Conservation (phyloP, 2,888 invertebrate genomes). For the Hydropsyche betteni region DNA sequence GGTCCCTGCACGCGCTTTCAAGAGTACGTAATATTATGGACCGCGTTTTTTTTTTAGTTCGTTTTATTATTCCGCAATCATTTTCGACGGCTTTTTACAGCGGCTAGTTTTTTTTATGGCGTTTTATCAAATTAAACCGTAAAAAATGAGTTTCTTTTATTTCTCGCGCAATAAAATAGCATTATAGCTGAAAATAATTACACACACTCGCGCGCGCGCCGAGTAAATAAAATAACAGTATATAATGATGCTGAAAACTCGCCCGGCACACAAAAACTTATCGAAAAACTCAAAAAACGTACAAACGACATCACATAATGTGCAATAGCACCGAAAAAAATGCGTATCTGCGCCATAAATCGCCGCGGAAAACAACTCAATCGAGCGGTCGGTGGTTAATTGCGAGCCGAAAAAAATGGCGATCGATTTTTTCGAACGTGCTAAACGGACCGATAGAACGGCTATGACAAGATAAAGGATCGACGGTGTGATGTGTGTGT, state of each 20-base stretch:
- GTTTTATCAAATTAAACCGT: constrained; percentile 43
- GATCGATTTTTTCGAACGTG: constrained; percentile 16
- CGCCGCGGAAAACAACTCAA: too few relatives aligned
- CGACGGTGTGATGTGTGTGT: not conserved
- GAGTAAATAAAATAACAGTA: constrained; percentile 32
- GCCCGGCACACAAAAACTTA: not conserved
- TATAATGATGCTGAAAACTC: constrained; percentile 9
- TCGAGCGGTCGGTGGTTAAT: too few relatives aligned
- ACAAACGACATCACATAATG: too few relatives aligned
- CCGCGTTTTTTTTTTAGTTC: not conserved
- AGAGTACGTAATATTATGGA: constrained; percentile 18
- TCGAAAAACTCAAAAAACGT: not conserved
- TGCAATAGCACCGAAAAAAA: too few relatives aligned
- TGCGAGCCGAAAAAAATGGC: not conserved
- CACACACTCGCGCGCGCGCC: constrained; percentile 20
- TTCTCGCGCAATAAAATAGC: constrained; percentile 32
- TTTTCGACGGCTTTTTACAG: constrained; percentile 36
- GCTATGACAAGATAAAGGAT: constrained; percentile 23
- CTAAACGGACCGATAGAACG: constrained; percentile 11
- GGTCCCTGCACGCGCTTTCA: constrained; percentile 17
- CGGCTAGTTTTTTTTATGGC: constrained; percentile 38
- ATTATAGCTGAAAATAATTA: constrained; percentile 34
- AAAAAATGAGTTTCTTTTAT: constrained; percentile 34
- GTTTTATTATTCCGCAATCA: constrained; percentile 27
- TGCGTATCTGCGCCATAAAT: too few relatives aligned